Evolutionary conservation across 2,888 invertebrate genomes (phyloP).

Genomic region (Latrodectus elegans): DNA sequence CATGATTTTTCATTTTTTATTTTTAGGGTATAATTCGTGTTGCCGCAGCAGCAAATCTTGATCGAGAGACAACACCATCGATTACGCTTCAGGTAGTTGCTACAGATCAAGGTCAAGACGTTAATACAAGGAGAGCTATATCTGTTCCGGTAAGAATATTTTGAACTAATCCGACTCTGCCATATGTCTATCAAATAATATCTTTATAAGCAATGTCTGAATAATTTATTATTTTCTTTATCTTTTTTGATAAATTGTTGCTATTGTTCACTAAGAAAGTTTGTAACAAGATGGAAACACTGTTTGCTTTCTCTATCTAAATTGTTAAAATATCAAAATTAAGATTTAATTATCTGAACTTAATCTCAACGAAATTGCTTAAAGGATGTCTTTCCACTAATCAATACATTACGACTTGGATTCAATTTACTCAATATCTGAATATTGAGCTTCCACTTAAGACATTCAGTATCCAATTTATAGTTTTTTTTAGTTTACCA

Average conservation of each 20-base stretch:
- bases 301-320: not conserved
- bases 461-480: too few relatives aligned
- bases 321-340: too few relatives aligned
- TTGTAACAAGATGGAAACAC: not conserved
- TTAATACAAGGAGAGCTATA: conserved; percentile 81
- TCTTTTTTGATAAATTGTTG: not conserved
- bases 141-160: conserved; percentile 82
- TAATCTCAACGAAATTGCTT: too few relatives aligned
- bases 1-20: too few relatives aligned
- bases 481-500: too few relatives aligned
- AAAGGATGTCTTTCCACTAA: too few relatives aligned
- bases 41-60: conserved; percentile 82
- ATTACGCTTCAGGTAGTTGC: conserved; percentile 87
- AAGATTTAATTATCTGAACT: too few relatives aligned
- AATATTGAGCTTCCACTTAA: too few relatives aligned
- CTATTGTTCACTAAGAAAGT: too few relatives aligned
- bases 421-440: too few relatives aligned
- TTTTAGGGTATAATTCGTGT: conserved; percentile 84
- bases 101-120: conserved; percentile 81
- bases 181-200: not conserved
- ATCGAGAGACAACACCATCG: conserved; percentile 84
- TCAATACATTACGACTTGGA: too few relatives aligned
- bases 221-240: not conserved
- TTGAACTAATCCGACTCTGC: too few relatives aligned
- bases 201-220: not conserved